Conservation (phyloP, 1,140 invertebrate genomes). For the Monochamus saltuarius region DNA sequence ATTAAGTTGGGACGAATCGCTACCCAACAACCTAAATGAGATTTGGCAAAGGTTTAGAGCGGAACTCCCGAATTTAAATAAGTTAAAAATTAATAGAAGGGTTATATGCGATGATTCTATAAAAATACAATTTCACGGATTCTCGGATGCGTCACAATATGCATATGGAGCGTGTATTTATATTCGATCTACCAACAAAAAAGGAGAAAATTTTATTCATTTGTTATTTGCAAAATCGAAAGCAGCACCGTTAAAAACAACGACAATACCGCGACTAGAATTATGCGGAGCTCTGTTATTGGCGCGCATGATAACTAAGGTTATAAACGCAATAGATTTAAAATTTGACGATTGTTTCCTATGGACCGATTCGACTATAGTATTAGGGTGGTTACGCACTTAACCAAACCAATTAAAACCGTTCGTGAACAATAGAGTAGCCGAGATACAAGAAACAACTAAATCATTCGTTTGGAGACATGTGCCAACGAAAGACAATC, state of each 20-base stretch:
- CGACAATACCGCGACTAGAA: conserved; percentile 35
- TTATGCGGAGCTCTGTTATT: conserved; percentile 30
- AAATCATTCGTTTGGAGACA: no score
- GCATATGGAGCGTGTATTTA: conserved; percentile 46
- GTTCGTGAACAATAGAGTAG: no score
- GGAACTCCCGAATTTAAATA: conserved; percentile 19
- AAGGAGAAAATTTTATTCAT: conserved; percentile 41
- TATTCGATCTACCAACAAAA: conserved; percentile 20
- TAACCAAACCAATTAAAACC: no score
- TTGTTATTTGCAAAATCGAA: conserved; percentile 48
- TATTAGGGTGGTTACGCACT: no score
- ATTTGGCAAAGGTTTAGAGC: conserved; percentile 7
- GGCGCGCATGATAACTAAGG: conserved; percentile 19
- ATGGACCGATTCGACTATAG: no score
- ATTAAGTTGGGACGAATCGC: no score
- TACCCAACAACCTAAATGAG: conserved; percentile 1
- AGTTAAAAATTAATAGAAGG: conserved; percentile 5
- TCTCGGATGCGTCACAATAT: conserved; percentile 45
- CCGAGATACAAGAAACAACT: no score
- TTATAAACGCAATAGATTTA: no score
- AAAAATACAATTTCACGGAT: conserved; percentile 42
- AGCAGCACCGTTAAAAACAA: conserved; percentile 35
- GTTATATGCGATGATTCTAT: conserved; percentile 1
- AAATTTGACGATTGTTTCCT: no score
- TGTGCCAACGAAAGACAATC: no score